These are phyloP conservation scores for Polyommatus iphigenia DNA, from an alignment of 2,888 invertebrate genomes.

Conservation along the genomic window DNA sequence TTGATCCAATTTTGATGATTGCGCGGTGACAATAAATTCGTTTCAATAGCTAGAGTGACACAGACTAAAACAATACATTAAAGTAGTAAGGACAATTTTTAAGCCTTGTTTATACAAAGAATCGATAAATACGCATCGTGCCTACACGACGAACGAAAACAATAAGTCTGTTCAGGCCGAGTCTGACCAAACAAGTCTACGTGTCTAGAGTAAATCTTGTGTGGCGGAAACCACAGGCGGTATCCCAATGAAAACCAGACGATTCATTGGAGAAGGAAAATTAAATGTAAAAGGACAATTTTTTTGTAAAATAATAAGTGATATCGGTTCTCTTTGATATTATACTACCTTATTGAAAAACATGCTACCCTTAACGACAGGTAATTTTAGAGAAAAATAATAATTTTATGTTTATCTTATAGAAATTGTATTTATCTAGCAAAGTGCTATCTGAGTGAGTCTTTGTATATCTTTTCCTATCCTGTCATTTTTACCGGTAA, in stretches of 20 bases:
- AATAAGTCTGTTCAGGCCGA: constrained; percentile 6
- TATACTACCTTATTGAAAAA: no score
- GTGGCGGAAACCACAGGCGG: not conserved
- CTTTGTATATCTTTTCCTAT: not conserved
- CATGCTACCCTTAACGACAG: not conserved
- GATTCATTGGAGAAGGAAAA: not conserved
- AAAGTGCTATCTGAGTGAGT: not conserved
- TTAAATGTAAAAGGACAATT: not conserved
- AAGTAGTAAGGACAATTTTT: no score
- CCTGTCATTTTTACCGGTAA: not conserved
- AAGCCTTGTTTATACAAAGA: not conserved
- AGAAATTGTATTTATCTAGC: not conserved
- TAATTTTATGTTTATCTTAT: not conserved
- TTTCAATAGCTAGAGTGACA: no score
- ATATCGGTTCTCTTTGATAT: no score
- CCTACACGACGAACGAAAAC: not conserved
- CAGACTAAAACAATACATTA: no score
- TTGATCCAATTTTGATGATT: no score
- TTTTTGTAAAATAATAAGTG: no score
- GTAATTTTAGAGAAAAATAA: not conserved
- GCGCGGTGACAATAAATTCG: no score
- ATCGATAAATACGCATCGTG: not conserved
- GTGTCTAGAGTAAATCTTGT: constrained; percentile 1
- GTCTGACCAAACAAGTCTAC: not conserved
- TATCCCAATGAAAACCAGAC: constrained; percentile 1